Evolutionary conservation across 2,888 invertebrate species (phyloP).

Genomic region (Tigriopus californicus): DNA sequence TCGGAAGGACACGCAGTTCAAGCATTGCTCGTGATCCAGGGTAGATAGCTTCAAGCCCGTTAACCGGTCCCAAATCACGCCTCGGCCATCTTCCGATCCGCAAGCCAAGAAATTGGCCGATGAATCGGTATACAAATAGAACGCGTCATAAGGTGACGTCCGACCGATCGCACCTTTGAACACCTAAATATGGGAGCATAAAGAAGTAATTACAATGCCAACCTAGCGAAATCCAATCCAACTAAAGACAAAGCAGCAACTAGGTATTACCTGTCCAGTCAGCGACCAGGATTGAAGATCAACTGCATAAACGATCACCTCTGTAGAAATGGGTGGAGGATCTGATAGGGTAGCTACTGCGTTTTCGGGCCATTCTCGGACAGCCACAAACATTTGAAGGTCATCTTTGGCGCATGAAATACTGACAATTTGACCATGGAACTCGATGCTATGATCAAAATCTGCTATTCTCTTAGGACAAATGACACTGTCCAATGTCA

Average conservation of each 20-base stretch:
- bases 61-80: constrained; percentile 1
- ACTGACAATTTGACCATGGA: constrained; percentile 10
- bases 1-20: constrained; percentile 5
- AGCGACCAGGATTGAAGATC: no score
- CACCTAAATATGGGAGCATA: no score
- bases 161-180: background rate
- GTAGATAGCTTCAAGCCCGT: background rate
- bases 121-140: background rate
- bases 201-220: no score
- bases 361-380: constrained; percentile 12
- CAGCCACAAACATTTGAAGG: background rate
- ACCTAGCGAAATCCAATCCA: no score
- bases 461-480: no score
- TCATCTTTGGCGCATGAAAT: background rate
- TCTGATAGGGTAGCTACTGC: background rate
- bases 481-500: no score
- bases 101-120: background rate
- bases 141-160: constrained; percentile 5
- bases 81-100: background rate
- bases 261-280: no score
- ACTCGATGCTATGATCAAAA: background rate
- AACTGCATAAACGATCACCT: background rate
- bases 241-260: no score
- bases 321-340: constrained; percentile 2
- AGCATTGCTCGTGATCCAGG: background rate